These are phyloP conservation scores for Myxocyprinus asiaticus DNA, from an alignment of 2,113 vertebrate species.

Conservation along the genomic window DNA sequence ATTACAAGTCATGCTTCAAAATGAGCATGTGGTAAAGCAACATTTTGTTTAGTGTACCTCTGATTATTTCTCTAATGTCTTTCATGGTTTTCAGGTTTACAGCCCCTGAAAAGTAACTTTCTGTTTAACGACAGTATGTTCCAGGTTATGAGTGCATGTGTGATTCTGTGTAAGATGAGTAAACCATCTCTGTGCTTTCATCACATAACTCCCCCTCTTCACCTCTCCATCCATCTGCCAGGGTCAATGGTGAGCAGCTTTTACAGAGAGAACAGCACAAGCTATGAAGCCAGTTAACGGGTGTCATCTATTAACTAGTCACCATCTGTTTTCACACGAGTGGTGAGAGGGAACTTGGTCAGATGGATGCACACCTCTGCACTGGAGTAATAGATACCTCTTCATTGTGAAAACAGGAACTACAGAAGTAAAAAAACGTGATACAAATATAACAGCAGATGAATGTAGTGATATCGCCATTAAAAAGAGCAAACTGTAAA, in stretches of 20 bases:
- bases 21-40: too few relatives aligned
- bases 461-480: too few relatives aligned
- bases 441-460: too few relatives aligned
- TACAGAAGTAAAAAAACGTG: too few relatives aligned
- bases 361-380: too few relatives aligned
- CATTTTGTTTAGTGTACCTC: background rate
- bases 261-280: constrained; percentile 35
- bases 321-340: constrained; percentile 1
- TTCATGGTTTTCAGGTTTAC: constrained; percentile 17
- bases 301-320: background rate
- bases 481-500: too few relatives aligned
- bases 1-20: too few relatives aligned
- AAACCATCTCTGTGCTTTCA: constrained; percentile 65
- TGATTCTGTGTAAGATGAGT: constrained; percentile 58
- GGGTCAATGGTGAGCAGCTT: constrained; percentile 57
- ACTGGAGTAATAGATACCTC: too few relatives aligned
- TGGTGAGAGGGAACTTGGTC: background rate
- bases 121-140: constrained; percentile 36
- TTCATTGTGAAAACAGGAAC: too few relatives aligned
- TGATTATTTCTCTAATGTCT: background rate
- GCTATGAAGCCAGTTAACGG: background rate
- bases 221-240: constrained; percentile 64
- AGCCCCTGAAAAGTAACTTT: constrained; percentile 7
- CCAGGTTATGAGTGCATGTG: constrained; percentile 3
- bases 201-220: constrained; percentile 30